These are phyloP conservation scores for Exocentrus adspersus DNA, from an alignment of 2,888 invertebrate species.

Conservation along the genomic window DNA sequence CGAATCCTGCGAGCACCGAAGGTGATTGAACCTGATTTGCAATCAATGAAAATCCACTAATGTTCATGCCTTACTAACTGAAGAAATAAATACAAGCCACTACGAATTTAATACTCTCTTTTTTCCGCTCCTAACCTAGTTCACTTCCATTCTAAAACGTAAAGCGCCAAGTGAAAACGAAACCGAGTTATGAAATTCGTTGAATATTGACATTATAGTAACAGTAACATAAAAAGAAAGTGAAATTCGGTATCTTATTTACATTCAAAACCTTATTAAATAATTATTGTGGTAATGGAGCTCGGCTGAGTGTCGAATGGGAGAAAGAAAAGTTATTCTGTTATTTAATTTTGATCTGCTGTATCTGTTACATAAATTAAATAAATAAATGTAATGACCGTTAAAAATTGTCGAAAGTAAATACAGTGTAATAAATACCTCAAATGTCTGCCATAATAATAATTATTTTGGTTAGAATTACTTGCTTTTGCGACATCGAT, in stretches of 20 bases:
- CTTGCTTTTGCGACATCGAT: not conserved
- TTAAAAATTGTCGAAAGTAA: not conserved
- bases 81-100: not conserved
- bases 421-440: not conserved
- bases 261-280: constrained; percentile 23
- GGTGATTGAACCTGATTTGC: too few species aligned
- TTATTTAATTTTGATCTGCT: not conserved
- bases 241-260: constrained; percentile 28
- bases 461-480: not conserved
- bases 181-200: constrained; percentile 27
- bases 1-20: too few species aligned
- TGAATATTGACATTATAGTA: constrained; percentile 18
- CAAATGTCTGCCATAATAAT: not conserved
- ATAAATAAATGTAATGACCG: not conserved
- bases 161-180: constrained; percentile 23
- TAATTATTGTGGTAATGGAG: constrained; percentile 18
- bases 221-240: constrained; percentile 24
- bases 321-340: not conserved
- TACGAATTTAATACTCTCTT: not conserved
- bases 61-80: not conserved
- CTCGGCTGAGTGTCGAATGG: not conserved
- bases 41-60: not conserved
- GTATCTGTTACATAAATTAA: not conserved
- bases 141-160: constrained; percentile 20
- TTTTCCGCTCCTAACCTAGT: constrained; percentile 9